Percentiles rank a stretch among this genome's conserved stretches.
These are phyloP conservation scores for Apantesis nais DNA, from an alignment of 2,888 invertebrate genomes.

Conservation along the genomic window DNA sequence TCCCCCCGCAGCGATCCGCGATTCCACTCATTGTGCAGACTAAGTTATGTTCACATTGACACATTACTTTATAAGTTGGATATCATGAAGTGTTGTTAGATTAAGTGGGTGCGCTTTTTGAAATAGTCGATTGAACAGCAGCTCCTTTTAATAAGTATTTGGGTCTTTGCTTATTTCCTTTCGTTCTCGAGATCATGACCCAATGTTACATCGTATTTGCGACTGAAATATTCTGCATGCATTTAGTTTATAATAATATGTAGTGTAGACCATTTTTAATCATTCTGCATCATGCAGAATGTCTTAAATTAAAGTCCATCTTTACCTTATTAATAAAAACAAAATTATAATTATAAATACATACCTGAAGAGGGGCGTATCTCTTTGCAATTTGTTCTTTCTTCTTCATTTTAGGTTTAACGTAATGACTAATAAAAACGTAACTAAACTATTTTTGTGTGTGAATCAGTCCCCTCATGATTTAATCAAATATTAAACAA, in stretches of 20 bases:
- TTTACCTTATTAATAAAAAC: too few relatives aligned
- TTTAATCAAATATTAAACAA: background rate
- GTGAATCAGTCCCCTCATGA: background rate
- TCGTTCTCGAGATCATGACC: background rate
- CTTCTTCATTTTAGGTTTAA: background rate
- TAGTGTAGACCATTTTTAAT: background rate
- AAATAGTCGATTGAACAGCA: background rate
- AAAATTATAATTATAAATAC: too few relatives aligned
- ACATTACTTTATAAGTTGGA: slow-evolving; percentile 21
- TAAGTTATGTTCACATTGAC: slow-evolving; percentile 35
- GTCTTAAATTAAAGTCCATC: too few relatives aligned
- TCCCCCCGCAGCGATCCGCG: slow-evolving; percentile 36
- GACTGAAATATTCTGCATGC: background rate
- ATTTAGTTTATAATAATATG: background rate
- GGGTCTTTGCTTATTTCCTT: background rate
- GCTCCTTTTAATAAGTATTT: background rate
- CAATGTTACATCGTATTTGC: too few relatives aligned
- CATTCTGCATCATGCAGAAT: background rate
- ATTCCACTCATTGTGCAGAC: slow-evolving; percentile 59
- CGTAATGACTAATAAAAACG: background rate
- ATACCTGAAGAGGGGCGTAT: too few relatives aligned
- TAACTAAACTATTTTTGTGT: background rate
- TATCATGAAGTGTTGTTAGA: slow-evolving; percentile 9
- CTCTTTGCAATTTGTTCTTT: background rate
- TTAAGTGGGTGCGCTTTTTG: background rate